Conservation (phyloP, 2,113 vertebrate genomes). For the Myotis davidii region DNA sequence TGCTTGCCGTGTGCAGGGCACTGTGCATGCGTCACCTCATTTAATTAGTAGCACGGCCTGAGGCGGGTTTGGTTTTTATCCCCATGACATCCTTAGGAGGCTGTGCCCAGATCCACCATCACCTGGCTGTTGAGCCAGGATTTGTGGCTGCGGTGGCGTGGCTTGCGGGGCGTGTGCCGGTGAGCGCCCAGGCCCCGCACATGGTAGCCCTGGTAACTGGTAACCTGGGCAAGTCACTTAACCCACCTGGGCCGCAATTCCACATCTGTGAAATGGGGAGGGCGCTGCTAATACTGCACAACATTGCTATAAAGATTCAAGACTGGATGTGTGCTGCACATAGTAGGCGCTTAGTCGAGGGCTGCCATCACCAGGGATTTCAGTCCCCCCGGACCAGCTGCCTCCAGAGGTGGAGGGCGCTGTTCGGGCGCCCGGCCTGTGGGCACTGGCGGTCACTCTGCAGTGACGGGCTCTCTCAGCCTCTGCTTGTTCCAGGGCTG, state of each 20-base stretch:
- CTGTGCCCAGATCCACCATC: neutral
- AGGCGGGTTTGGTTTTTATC: neutral
- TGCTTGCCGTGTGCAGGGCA: neutral
- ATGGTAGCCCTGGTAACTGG: accelerated
- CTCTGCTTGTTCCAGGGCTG: slow-evolving; percentile 55
- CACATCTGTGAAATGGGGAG: neutral
- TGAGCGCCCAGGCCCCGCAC: neutral
- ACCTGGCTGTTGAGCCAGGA: neutral
- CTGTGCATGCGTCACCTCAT: neutral
- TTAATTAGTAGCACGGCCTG: neutral
- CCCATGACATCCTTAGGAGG: neutral
- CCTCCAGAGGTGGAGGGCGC: neutral
- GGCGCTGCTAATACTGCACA: accelerated
- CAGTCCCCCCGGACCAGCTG: neutral
- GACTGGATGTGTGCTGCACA: accelerated
- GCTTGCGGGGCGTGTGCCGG: neutral
- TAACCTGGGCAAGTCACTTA: neutral
- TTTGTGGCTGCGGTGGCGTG: neutral
- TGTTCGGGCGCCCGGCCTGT: neutral
- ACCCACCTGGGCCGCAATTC: neutral
- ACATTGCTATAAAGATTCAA: neutral
- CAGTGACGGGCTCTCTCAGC: accelerated
- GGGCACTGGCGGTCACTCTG: neutral
- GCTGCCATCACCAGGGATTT: neutral
- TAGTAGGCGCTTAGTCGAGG: neutral